Percentiles rank a stretch among this genome's conserved stretches.
Conservation (phyloP, 1,140 invertebrate species). For the Chymomyza costata region DNA sequence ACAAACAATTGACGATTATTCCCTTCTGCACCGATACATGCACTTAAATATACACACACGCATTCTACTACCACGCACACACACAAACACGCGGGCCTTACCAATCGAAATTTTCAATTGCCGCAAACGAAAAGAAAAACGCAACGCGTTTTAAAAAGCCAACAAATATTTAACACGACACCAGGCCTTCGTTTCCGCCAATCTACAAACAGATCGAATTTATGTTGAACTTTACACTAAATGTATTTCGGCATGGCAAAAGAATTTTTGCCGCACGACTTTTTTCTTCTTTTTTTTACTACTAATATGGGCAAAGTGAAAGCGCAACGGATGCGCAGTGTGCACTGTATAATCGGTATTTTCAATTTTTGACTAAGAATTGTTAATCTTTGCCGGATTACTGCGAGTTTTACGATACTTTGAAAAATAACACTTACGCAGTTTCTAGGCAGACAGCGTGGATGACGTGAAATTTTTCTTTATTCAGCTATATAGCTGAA, state of each 20-base stretch:
- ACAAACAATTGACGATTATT: no score
- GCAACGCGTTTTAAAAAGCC: no score
- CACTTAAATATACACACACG: neutral
- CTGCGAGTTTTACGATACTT: constrained; percentile 3
- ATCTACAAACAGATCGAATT: no score
- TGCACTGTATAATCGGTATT: neutral
- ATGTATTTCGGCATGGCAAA: no score
- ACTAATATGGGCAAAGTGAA: neutral
- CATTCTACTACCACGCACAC: no score
- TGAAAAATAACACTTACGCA: constrained; percentile 32
- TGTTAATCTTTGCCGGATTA: neutral
- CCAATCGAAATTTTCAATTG: no score
- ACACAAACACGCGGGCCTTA: no score
- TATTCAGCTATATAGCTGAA: constrained; percentile 29
- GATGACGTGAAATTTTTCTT: constrained; percentile 48
- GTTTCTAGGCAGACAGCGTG: constrained; percentile 38
- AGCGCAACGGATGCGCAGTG: neutral
- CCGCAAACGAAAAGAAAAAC: no score
- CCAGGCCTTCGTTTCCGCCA: no score
- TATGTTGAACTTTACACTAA: no score
- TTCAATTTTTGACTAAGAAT: constrained; percentile 3
- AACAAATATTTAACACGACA: no score
- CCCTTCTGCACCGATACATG: constrained; percentile 1
- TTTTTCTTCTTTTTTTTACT: constrained; percentile 1
- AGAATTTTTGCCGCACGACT: no score